A percentile compares a stretch with the other conserved stretches of the same genome.
Evolutionary conservation across 1,140 invertebrate species (phyloP).

Genomic region (Ridgeia piscesae): DNA sequence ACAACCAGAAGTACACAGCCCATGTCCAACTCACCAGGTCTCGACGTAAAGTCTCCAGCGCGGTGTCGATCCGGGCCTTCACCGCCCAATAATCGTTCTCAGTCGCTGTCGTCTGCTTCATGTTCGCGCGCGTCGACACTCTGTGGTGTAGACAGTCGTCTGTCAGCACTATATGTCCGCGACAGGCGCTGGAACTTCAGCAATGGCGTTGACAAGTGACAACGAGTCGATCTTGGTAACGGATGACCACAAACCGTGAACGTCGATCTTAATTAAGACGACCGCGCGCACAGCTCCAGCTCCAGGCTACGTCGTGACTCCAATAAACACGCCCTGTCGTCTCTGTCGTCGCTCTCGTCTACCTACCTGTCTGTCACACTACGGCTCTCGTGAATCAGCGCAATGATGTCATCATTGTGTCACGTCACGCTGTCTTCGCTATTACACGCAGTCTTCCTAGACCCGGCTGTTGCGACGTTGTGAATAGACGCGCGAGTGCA

Average conservation of each 20-base stretch:
- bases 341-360: neutral
- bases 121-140: neutral
- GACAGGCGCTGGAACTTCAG: neutral
- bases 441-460: neutral
- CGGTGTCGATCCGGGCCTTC: neutral
- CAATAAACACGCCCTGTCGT: neutral
- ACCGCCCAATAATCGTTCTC: neutral
- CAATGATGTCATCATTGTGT: neutral
- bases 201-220: neutral
- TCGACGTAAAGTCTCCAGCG: neutral
- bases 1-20: too few relatives aligned
- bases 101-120: neutral
- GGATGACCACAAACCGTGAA: neutral
- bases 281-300: neutral
- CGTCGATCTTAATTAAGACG: neutral
- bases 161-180: neutral
- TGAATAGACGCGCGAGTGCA: neutral
- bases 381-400: neutral
- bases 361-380: neutral
- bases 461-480: neutral
- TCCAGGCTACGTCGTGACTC: neutral
- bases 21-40: neutral
- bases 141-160: neutral
- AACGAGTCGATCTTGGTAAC: neutral
- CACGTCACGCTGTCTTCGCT: neutral